These are phyloP conservation scores for Brachionus plicatilis DNA, from an alignment of 1,140 invertebrate species.

Conservation along the genomic window DNA sequence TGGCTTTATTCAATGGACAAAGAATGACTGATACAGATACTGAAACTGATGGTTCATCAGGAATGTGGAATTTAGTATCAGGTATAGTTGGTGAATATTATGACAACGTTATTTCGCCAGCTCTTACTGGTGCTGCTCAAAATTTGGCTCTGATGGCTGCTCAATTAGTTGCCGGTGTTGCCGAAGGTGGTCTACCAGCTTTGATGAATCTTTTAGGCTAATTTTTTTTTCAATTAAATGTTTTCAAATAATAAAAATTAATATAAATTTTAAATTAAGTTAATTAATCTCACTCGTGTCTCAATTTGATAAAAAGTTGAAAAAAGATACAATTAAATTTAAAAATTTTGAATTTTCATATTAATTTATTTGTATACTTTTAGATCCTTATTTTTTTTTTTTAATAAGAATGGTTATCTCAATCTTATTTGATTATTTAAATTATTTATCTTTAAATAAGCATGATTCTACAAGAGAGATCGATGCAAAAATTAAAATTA, in stretches of 20 bases:
- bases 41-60: background rate
- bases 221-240: background rate
- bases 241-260: background rate
- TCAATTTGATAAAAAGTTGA: background rate
- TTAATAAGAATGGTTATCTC: no score
- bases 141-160: background rate
- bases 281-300: background rate
- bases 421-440: no score
- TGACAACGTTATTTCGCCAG: background rate
- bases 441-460: no score
- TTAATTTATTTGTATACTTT: no score
- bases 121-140: background rate
- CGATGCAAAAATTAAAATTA: no score
- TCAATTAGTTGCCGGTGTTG: conserved; percentile 25
- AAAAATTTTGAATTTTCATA: no score
- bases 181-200: conserved; percentile 32
- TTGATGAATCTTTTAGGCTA: background rate
- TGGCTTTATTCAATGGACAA: background rate
- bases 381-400: no score
- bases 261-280: background rate
- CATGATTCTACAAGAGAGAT: no score
- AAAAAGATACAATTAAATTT: no score
- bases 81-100: background rate
- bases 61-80: background rate
- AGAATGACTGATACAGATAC: background rate